Evolutionary conservation across 2,797 vertebrate species (phyloP).

Genomic region (Peromyscus attwateri): DNA sequence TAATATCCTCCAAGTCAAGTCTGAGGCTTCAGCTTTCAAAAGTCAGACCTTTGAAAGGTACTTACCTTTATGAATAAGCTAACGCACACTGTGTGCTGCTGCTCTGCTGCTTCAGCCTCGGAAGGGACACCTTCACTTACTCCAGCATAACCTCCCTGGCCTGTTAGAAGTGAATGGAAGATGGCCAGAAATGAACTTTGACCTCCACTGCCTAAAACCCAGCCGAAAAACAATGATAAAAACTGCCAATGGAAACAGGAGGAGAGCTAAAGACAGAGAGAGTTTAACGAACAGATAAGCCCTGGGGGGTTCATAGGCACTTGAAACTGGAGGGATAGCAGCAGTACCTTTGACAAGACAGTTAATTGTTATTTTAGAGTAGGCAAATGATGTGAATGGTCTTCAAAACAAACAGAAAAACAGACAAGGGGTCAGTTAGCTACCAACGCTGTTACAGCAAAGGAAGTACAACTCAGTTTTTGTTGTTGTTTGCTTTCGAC

Average conservation of each 20-base stretch:
- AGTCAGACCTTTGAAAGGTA: constrained; percentile 29
- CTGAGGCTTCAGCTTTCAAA: constrained; percentile 60
- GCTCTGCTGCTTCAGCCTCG: neutral
- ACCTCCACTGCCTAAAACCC: constrained; percentile 5
- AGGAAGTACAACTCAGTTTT: neutral
- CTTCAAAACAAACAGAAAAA: neutral
- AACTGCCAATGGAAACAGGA: constrained; percentile 28
- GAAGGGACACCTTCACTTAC: neutral
- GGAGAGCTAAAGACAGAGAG: neutral
- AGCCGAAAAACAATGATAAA: neutral
- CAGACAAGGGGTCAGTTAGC: neutral
- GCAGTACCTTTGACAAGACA: neutral
- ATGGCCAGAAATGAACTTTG: neutral
- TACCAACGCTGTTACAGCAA: constrained; percentile 46
- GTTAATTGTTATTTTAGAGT: constrained; percentile 47
- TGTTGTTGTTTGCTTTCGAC: neutral
- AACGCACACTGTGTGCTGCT: neutral
- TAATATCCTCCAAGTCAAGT: constrained; percentile 65
- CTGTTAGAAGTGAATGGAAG: constrained; percentile 39
- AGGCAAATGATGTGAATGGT: constrained; percentile 55
- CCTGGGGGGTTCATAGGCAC: constrained; percentile 13
- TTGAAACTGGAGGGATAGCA: neutral
- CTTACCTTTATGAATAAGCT: constrained; percentile 38
- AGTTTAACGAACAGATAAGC: neutral
- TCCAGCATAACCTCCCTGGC: neutral